A percentile compares a stretch with the other conserved stretches of the same genome.
These are phyloP conservation scores for Mixornis gularis DNA, from an alignment of 2,113 vertebrate genomes.

Conservation along the genomic window DNA sequence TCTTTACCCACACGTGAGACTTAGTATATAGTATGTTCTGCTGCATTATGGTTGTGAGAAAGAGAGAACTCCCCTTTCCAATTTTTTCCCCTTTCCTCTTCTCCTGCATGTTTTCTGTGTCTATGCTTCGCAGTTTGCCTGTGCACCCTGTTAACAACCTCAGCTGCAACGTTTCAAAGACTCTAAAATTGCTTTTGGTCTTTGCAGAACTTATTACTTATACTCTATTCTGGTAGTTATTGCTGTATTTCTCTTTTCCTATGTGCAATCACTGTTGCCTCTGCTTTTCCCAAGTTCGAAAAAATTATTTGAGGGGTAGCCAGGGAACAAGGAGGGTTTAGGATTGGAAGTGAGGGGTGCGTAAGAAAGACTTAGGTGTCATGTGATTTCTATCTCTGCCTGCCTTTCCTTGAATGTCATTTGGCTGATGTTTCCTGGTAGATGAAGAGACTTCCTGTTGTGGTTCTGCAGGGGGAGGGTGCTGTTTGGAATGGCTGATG, in stretches of 20 bases:
- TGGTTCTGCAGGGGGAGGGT: conserved; percentile 29
- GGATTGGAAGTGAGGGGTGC: neutral
- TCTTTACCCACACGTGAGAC: neutral
- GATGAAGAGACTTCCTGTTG: conserved; percentile 63
- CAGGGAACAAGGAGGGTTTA: neutral
- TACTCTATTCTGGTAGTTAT: neutral
- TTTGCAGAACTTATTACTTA: neutral
- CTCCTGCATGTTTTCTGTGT: neutral
- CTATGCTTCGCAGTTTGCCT: neutral
- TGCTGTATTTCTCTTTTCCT: neutral
- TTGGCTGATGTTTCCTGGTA: conserved; percentile 42
- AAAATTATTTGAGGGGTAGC: neutral
- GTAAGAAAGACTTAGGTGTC: conserved; percentile 3
- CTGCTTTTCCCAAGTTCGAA: neutral
- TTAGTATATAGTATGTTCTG: neutral
- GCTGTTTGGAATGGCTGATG: neutral
- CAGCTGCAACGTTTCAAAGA: neutral
- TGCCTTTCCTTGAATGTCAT: conserved; percentile 33
- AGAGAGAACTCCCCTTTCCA: neutral
- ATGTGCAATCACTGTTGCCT: neutral
- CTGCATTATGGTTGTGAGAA: neutral
- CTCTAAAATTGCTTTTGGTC: neutral
- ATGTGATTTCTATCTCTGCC: conserved; percentile 17
- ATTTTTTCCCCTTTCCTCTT: rapidly evolving
- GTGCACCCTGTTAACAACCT: neutral